These are phyloP conservation scores for Pseudois nayaur DNA, from an alignment of 2,113 vertebrate species.

Conservation along the genomic window DNA sequence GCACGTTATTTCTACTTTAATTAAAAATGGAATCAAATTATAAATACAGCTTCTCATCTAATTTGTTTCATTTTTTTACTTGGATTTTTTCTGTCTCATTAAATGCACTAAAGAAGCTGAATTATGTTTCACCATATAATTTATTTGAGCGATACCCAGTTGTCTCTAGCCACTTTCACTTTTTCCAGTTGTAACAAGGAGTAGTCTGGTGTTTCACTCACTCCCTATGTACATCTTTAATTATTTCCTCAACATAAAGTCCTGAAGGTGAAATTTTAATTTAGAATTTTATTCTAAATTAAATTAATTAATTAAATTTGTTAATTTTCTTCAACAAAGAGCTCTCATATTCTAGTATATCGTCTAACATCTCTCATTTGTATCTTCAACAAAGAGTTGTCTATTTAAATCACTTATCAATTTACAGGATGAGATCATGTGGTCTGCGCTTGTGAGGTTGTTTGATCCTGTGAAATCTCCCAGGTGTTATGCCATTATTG, in stretches of 20 bases:
- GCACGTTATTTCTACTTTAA: background rate
- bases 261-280: background rate
- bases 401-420: slow-evolving; percentile 64
- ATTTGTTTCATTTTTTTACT: background rate
- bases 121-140: background rate
- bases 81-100: background rate
- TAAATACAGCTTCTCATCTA: background rate
- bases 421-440: slow-evolving; percentile 86
- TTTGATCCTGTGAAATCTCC: slow-evolving; percentile 97
- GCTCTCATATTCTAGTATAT: slow-evolving; percentile 51
- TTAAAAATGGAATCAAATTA: background rate
- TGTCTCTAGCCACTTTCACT: background rate
- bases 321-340: too few species aligned
- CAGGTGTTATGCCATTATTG: slow-evolving; percentile 92
- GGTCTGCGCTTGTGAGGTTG: slow-evolving; percentile 92
- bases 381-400: slow-evolving; percentile 53
- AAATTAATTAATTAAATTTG: too few species aligned
- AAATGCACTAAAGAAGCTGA: background rate
- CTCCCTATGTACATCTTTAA: background rate
- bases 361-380: slow-evolving; percentile 4
- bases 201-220: background rate
- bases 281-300: too few species aligned
- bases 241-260: background rate
- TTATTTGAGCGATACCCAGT: background rate
- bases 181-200: background rate